These are phyloP conservation scores for Eupithecia pulchellata DNA, from an alignment of 2,888 invertebrate genomes.

Conservation along the genomic window DNA sequence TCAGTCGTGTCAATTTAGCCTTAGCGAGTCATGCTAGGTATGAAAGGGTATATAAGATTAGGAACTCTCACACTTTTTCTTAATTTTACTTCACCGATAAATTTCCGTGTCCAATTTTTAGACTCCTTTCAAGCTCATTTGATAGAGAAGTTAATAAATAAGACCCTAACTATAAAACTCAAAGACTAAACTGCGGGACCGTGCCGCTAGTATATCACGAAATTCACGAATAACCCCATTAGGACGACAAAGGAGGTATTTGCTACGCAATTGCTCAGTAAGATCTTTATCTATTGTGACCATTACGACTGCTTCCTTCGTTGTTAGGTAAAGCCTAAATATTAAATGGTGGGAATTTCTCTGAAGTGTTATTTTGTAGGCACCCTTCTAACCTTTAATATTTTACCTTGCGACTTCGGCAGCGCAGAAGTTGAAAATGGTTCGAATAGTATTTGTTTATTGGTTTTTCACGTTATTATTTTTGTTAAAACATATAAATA, in stretches of 20 bases:
- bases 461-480: too few relatives aligned
- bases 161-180: constrained; percentile 31
- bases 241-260: constrained; percentile 31
- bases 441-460: too few relatives aligned
- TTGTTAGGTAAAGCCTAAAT: constrained; percentile 12
- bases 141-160: constrained; percentile 31
- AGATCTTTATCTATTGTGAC: constrained; percentile 46
- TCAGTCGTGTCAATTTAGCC: too few relatives aligned
- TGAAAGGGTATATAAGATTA: too few relatives aligned
- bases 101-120: background rate
- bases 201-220: constrained; percentile 27
- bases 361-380: background rate
- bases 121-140: constrained; percentile 20
- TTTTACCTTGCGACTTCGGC: too few relatives aligned
- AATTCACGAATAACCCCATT: constrained; percentile 34
- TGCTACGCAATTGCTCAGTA: constrained; percentile 37
- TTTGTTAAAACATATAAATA: too few relatives aligned
- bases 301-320: constrained; percentile 39
- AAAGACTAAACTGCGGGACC: constrained; percentile 27
- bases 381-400: constrained; percentile 1
- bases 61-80: too few relatives aligned
- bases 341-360: constrained; percentile 13
- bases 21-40: background rate
- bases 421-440: too few relatives aligned
- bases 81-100: background rate